A percentile compares a stretch with the other conserved stretches of the same genome.
Conservation (phyloP, 2,797 vertebrate species). For the Centroberyx gerrardi region DNA sequence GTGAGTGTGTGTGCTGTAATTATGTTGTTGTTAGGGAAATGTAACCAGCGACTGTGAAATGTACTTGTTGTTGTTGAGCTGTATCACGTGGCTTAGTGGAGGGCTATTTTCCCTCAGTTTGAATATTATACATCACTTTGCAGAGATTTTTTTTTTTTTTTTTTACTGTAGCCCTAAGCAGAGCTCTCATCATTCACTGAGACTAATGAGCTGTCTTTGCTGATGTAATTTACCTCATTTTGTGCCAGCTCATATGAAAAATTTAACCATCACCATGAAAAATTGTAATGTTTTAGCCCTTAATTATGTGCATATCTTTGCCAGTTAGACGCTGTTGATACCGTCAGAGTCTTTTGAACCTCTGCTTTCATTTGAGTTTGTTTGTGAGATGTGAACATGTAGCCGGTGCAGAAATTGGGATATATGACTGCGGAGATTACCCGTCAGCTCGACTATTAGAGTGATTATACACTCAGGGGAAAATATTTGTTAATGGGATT, state of each 20-base stretch:
- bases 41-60: slow-evolving; percentile 19
- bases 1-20: background rate
- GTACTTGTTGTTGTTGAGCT: slow-evolving; percentile 3
- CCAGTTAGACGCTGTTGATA: slow-evolving; percentile 25
- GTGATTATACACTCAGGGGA: background rate
- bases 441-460: slow-evolving; percentile 23
- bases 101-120: slow-evolving; percentile 40
- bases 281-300: slow-evolving; percentile 46
- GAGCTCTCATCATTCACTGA: slow-evolving; percentile 68
- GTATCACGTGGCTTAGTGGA: background rate
- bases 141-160: slow-evolving; percentile 15
- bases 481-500: slow-evolving; percentile 15
- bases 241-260: slow-evolving; percentile 64
- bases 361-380: slow-evolving; percentile 28
- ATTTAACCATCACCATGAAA: slow-evolving; percentile 55
- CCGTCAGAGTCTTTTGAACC: slow-evolving; percentile 35
- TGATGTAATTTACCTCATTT: slow-evolving; percentile 72
- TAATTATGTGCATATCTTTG: slow-evolving; percentile 62
- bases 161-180: slow-evolving; percentile 49
- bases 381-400: slow-evolving; percentile 30
- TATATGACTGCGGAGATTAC: slow-evolving; percentile 5
- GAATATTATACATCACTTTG: slow-evolving; percentile 52
- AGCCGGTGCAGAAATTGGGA: slow-evolving; percentile 1
- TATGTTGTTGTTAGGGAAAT: slow-evolving; percentile 1
- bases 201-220: slow-evolving; percentile 74